Conservation (phyloP, 2,888 invertebrate genomes). For the Tanypteryx hageni region DNA sequence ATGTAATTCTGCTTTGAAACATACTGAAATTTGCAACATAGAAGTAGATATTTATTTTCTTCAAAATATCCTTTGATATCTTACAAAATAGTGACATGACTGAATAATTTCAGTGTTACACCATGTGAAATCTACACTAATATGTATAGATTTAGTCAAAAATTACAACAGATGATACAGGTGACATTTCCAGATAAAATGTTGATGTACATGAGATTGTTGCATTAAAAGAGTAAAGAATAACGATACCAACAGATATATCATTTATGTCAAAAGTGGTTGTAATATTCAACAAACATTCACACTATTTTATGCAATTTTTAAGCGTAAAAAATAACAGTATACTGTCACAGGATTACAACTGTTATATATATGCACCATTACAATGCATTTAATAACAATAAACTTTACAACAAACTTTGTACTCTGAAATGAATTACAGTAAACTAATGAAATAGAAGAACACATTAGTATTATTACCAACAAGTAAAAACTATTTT, state of each 20-base stretch:
- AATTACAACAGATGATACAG: background rate
- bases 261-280: too few relatives aligned
- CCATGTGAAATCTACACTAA: background rate
- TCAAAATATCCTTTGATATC: background rate
- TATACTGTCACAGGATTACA: background rate
- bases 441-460: background rate
- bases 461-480: background rate
- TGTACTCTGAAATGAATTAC: conserved; percentile 3
- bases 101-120: background rate
- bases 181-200: background rate
- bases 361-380: background rate
- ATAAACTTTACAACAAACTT: background rate
- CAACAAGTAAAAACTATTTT: background rate
- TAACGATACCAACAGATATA: too few relatives aligned
- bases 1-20: too few relatives aligned
- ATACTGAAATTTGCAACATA: background rate
- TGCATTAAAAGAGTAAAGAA: background rate
- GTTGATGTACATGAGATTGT: background rate
- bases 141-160: background rate
- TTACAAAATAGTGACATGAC: background rate
- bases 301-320: background rate
- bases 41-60: background rate
- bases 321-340: background rate
- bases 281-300: background rate
- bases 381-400: background rate